Percentiles rank a stretch among this genome's conserved stretches.
Conservation (phyloP, 2,797 vertebrate species). For the Coluber constrictor region DNA sequence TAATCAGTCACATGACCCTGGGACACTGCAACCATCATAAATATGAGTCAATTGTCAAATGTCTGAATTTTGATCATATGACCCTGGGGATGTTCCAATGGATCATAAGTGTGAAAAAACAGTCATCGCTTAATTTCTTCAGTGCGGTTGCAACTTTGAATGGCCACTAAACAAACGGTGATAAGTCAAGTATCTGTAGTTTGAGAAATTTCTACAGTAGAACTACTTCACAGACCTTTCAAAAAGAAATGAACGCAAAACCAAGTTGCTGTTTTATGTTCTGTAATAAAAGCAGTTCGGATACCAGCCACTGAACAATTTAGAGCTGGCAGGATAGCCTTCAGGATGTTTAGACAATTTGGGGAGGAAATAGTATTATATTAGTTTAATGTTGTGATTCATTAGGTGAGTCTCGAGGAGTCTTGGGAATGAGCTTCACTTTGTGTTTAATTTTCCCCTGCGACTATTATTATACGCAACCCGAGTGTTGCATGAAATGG, state of each 20-base stretch:
- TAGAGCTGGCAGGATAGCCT: slow-evolving; percentile 3
- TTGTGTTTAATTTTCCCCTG: not conserved
- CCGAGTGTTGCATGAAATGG: rapidly evolving
- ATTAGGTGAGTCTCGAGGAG: not conserved
- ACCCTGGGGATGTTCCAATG: not conserved
- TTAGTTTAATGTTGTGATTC: not conserved
- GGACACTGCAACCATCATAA: not conserved
- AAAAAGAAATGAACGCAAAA: not conserved
- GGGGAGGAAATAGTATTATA: not conserved
- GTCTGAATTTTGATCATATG: not conserved
- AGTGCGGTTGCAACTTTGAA: not conserved
- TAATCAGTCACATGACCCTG: not conserved
- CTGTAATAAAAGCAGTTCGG: slow-evolving; percentile 8
- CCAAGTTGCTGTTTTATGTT: not conserved
- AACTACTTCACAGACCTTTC: not conserved
- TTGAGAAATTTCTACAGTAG: not conserved
- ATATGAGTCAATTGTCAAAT: not conserved
- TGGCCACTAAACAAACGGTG: not conserved
- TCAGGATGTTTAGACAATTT: rapidly evolving
- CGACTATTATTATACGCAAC: slow-evolving; percentile 14
- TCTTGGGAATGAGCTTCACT: not conserved
- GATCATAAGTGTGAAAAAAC: not conserved
- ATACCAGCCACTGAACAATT: not conserved
- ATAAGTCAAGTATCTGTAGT: not conserved
- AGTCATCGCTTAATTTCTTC: not conserved